phyloP scores from a whole-genome alignment of 2,113 vertebrate species.

The Marmota monax region DNA sequence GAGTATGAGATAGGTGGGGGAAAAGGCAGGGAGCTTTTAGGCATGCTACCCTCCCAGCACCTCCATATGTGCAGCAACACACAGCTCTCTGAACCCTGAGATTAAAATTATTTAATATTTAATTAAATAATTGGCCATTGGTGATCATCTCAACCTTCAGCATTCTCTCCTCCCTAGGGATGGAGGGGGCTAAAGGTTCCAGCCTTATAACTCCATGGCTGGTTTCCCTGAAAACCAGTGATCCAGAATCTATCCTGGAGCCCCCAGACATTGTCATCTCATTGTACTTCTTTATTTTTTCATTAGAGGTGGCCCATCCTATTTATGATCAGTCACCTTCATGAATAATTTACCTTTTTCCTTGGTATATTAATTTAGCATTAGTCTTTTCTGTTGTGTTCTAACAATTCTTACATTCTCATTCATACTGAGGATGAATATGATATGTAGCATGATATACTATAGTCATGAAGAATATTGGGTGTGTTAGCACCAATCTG shows the following conservation, averaged over 20 bases:
- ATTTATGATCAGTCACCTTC: not conserved
- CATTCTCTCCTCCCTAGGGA: not conserved
- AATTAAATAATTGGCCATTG: not conserved
- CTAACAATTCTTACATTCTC: not conserved
- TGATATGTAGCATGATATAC: not conserved
- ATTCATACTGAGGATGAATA: not conserved
- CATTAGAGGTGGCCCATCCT: not conserved
- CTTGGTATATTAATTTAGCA: not conserved
- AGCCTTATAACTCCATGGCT: not conserved
- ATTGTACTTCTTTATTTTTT: not conserved
- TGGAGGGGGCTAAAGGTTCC: not conserved
- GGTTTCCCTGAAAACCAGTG: not conserved
- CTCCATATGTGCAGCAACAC: not conserved
- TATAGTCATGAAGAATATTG: not conserved
- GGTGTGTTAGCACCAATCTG: not conserved
- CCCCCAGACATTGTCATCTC: not conserved
- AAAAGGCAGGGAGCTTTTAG: not conserved
- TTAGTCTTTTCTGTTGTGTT: slow-evolving; percentile 36
- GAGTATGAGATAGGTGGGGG: not conserved
- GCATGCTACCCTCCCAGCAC: not conserved
- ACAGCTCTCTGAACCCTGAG: not conserved
- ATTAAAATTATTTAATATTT: too few species aligned
- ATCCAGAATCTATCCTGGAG: not conserved
- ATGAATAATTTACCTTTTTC: not conserved
- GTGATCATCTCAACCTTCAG: not conserved